These are phyloP conservation scores for Callithrix jacchus DNA, from an alignment of 2,113 vertebrate species.

Conservation along the genomic window DNA sequence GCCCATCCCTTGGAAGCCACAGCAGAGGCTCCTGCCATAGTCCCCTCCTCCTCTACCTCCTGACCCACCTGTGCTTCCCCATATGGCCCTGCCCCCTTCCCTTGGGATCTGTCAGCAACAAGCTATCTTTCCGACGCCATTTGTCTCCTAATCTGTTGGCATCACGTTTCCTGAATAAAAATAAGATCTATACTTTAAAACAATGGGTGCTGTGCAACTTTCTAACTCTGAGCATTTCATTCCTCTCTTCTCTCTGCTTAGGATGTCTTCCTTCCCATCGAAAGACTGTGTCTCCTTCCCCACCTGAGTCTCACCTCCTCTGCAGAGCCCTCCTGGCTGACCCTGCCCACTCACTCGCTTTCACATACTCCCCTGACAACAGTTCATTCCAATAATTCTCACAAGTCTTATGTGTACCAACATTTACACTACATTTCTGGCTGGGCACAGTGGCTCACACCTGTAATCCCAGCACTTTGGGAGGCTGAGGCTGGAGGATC, in stretches of 20 bases:
- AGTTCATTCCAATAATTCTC: not conserved
- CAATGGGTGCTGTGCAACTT: fast-evolving
- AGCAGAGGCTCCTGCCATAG: not conserved
- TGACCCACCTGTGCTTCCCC: fast-evolving
- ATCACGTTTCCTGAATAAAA: not conserved
- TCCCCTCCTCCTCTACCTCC: not conserved
- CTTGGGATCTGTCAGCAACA: not conserved
- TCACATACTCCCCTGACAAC: not conserved
- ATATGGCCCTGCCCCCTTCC: fast-evolving
- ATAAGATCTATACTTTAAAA: not conserved
- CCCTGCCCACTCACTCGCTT: not conserved
- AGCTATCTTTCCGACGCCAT: not conserved
- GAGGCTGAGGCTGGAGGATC: too few species aligned
- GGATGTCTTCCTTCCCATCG: not conserved
- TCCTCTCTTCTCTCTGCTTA: not conserved
- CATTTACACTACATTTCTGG: too few species aligned
- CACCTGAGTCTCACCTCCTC: not conserved
- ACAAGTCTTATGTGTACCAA: not conserved
- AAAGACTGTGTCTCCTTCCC: not conserved
- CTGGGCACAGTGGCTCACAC: too few species aligned
- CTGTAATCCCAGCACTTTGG: too few species aligned
- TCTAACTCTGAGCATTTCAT: not conserved
- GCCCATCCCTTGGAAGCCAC: fast-evolving
- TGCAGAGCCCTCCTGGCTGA: not conserved
- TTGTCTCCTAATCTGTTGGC: not conserved